phyloP scores from a whole-genome alignment of 2,888 invertebrate species.

The Gastrophysa polygoni region DNA sequence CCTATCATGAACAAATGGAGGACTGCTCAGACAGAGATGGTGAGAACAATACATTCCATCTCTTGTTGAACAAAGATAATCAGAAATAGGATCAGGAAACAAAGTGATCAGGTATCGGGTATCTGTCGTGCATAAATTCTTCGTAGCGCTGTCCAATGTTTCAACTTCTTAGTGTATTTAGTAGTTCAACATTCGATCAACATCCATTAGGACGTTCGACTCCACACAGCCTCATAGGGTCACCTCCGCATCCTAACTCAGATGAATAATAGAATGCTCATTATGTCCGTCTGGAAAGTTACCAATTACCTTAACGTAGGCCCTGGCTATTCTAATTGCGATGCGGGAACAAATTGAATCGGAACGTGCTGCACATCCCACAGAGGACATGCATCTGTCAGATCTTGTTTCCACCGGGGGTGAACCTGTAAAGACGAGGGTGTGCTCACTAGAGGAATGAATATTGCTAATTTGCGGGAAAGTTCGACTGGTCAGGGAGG shows the following conservation, averaged over 20 bases:
- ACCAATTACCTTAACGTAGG: constrained; percentile 26
- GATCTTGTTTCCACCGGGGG: constrained; percentile 14
- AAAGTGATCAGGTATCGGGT: too few species aligned
- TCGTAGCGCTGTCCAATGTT: too few species aligned
- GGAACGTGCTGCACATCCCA: constrained; percentile 30
- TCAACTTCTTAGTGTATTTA: too few species aligned
- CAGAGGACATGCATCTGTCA: constrained; percentile 29
- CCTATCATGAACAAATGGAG: too few species aligned
- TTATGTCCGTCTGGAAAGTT: constrained; percentile 21
- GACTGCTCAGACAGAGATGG: too few species aligned
- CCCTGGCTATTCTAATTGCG: constrained; percentile 28
- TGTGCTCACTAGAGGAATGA: constrained; percentile 25
- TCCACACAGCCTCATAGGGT: too few species aligned
- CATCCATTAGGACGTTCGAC: too few species aligned
- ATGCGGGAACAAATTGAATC: constrained; percentile 31
- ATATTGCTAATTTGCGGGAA: constrained; percentile 30
- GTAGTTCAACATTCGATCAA: too few species aligned
- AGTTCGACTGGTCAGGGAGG: constrained; percentile 16
- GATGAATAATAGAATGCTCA: constrained; percentile 15
- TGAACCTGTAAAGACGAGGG: constrained; percentile 8
- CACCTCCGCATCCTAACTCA: background rate
- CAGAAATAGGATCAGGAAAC: too few species aligned
- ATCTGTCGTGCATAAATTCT: too few species aligned
- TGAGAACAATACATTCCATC: too few species aligned
- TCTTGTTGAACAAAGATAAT: too few species aligned